Evolutionary conservation across 2,113 vertebrate genomes (phyloP).

Genomic region (Archocentrus centrarchus): DNA sequence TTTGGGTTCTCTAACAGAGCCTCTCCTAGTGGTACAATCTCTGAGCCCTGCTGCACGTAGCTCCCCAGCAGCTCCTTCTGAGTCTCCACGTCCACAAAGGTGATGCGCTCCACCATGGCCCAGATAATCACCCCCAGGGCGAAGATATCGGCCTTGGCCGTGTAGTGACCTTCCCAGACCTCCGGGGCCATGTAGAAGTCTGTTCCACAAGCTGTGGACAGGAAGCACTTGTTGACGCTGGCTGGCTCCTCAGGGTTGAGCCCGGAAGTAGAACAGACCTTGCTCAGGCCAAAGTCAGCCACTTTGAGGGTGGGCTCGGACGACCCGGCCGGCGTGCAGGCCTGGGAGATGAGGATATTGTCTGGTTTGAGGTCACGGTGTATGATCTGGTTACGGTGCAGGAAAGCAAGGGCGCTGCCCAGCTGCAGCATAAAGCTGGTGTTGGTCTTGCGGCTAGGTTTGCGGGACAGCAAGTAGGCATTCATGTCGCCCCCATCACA

Average conservation of each 20-base stretch:
- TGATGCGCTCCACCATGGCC: conserved; percentile 98
- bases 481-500: conserved; percentile 99
- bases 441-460: conserved; percentile 94
- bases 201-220: conserved; percentile 94
- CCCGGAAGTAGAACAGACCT: conserved; percentile 92
- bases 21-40: conserved; percentile 94
- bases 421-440: conserved; percentile 99
- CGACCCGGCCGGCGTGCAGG: conserved; percentile 74
- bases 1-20: conserved; percentile 96
- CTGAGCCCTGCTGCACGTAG: conserved; percentile 91
- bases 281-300: conserved; percentile 95
- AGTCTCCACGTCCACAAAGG: conserved; percentile 92
- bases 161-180: conserved; percentile 98
- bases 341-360: conserved; percentile 95
- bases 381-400: conserved; percentile 97
- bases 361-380: conserved; percentile 97
- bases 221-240: conserved; percentile 94
- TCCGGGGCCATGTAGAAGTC: conserved; percentile 99
- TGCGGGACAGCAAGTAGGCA: conserved; percentile 92
- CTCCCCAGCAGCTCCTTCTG: conserved; percentile 96
- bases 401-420: conserved; percentile 95
- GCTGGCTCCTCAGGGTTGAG: conserved; percentile 92
- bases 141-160: conserved; percentile 98
- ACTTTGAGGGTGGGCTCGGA: conserved; percentile 94
- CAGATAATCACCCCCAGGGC: conserved; percentile 97